Percentiles rank a stretch among this genome's conserved stretches.
Evolutionary conservation across 2,113 vertebrate genomes (phyloP).

Genomic region (Lophotis ruficrista): DNA sequence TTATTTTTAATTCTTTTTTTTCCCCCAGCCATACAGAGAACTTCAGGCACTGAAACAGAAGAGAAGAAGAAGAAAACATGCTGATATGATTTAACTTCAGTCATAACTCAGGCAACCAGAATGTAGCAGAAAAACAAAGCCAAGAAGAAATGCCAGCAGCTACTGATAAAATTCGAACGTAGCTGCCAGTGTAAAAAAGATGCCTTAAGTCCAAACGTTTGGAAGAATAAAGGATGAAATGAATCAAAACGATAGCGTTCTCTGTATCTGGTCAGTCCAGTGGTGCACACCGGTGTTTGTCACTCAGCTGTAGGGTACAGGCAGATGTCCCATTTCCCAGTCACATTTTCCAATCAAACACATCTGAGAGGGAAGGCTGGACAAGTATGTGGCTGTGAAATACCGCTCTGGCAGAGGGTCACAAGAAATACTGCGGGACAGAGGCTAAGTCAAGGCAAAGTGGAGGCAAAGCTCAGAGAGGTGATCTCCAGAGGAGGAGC

Average conservation of each 20-base stretch:
- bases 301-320: neutral
- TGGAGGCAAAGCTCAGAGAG: neutral
- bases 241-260: accelerated
- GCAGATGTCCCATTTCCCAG: neutral
- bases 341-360: neutral
- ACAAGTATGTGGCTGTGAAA: neutral
- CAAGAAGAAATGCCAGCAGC: neutral
- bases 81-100: neutral
- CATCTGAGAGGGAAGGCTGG: neutral
- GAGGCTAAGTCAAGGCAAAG: neutral
- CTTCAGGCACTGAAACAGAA: neutral
- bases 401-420: neutral
- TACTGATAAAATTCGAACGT: neutral
- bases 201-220: neutral
- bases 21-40: neutral
- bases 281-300: neutral
- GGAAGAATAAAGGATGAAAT: neutral
- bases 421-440: neutral
- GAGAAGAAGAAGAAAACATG: neutral
- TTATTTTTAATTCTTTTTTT: neutral
- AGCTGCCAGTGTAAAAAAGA: neutral
- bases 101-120: neutral
- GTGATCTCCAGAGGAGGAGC: neutral
- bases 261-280: neutral
- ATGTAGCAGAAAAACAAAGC: neutral